A percentile compares a stretch with the other conserved stretches of the same genome.
Conservation (phyloP, 1,140 invertebrate species). For the Zaprionus davidi region DNA sequence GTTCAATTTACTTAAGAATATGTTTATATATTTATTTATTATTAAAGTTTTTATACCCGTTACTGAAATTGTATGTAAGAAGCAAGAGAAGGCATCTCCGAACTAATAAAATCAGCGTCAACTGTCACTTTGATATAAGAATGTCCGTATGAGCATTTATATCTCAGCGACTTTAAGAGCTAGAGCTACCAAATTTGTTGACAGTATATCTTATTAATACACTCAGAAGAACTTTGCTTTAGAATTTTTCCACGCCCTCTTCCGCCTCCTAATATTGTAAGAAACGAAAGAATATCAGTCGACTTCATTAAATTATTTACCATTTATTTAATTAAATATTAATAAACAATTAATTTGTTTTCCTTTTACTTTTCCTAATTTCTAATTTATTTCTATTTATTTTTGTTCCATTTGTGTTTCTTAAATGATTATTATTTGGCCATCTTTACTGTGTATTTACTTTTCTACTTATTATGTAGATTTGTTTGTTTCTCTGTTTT, state of each 20-base stretch:
- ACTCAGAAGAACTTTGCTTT: neutral
- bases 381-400: neutral
- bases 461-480: slow-evolving; percentile 1
- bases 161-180: too few relatives aligned
- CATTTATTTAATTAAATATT: too few relatives aligned
- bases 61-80: neutral
- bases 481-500: neutral
- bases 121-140: too few relatives aligned
- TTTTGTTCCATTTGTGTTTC: neutral
- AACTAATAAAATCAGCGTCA: too few relatives aligned
- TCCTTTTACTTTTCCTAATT: neutral
- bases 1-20: neutral
- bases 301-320: too few relatives aligned
- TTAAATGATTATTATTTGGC: neutral
- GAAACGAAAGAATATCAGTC: too few relatives aligned
- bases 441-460: neutral
- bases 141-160: too few relatives aligned
- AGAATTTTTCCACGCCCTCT: neutral
- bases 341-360: neutral
- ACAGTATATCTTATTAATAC: neutral
- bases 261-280: too few relatives aligned
- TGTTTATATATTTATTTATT: neutral
- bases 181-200: too few relatives aligned
- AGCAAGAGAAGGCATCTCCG: too few relatives aligned
- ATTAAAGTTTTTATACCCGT: neutral